Percentiles rank a stretch among this genome's conserved stretches.
Conservation (phyloP, 2,888 invertebrate species). For the Chrysopilus asiliformis region DNA sequence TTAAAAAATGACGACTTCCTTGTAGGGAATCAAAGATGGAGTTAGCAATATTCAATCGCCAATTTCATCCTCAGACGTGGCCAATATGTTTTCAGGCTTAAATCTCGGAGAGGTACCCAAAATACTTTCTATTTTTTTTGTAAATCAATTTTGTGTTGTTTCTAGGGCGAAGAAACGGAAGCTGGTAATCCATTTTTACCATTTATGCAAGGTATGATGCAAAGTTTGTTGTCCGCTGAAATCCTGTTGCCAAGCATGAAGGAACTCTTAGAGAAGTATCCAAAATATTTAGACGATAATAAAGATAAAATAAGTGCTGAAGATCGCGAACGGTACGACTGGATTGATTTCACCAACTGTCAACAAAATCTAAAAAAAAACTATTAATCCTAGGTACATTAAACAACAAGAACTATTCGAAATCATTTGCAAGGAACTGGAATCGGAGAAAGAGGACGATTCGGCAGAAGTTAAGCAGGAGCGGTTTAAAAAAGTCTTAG, state of each 20-base stretch:
- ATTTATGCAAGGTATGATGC: constrained; percentile 83
- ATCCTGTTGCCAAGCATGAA: constrained; percentile 80
- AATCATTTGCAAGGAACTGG: constrained; percentile 64
- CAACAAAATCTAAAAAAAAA: background rate
- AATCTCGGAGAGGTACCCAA: constrained; percentile 27
- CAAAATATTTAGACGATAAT: constrained; percentile 68
- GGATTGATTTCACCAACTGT: background rate
- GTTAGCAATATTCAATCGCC: constrained; percentile 46
- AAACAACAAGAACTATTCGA: constrained; percentile 70
- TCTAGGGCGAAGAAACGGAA: constrained; percentile 38
- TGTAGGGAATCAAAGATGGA: constrained; percentile 32
- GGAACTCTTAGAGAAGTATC: constrained; percentile 73
- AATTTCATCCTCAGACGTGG: constrained; percentile 56
- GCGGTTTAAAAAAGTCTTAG: constrained; percentile 65
- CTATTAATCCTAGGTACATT: no score
- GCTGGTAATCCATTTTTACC: constrained; percentile 59
- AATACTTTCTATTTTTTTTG: no score
- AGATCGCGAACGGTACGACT: constrained; percentile 50
- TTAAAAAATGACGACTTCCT: no score
- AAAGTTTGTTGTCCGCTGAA: constrained; percentile 75
- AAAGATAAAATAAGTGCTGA: constrained; percentile 49
- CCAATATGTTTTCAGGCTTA: constrained; percentile 53
- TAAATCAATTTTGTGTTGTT: constrained; percentile 7
- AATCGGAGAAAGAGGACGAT: constrained; percentile 61
- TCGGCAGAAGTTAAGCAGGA: constrained; percentile 59